Evolutionary conservation across 2,888 invertebrate species (phyloP), one percentile per base, ranked within the genome.

Genomic region (Xanthostigma xanthostigma): DNA sequence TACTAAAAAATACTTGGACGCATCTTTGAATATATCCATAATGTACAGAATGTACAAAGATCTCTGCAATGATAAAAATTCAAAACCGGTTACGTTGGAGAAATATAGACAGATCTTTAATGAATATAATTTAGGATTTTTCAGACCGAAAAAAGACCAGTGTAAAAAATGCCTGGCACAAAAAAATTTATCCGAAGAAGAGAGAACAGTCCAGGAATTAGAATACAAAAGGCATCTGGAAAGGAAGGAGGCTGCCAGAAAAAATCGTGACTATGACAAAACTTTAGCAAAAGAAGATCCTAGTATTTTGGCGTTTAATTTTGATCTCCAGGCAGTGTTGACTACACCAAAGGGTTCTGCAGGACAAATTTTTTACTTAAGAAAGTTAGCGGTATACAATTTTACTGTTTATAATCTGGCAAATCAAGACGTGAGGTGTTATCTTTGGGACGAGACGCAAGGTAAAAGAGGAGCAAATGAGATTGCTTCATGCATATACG

Each of bases 361-460:
- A 43, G 58, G 56, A 14, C 57, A 57, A 52, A 57, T 58, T 41
- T 58, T 59, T 53, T 59, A 59, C 49, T 51, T 58, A 27, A 50
- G 59, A 33, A 62, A 61, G 51, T 50, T 60, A 44, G 58, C 59
- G 14, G 55, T 58, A 8, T 60, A 58, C 48, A 62, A 60, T 55
- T 57, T 61, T 33, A 61, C 60, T 4, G 45, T 62, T n/a, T 60
- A 62, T 50, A 59, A 59, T 50, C 55, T 58, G 46, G 59, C 52
- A 40, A 55, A 59, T 51, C 57, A 60, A 54, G 54, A 60, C 36
- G 58, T 58, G 44, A 46, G 49, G 36, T 60, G 59, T 53, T 58
- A 57, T 50, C 50, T 57, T 36, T 58, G 58, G 59, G 54, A 60
- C 53, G 57, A 63, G 51, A 59, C 57, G 10, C 53, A 59, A 53